These are phyloP conservation scores for Calyptommatus sinebrachiatus DNA, from an alignment of 2,113 vertebrate species.

Conservation along the genomic window DNA sequence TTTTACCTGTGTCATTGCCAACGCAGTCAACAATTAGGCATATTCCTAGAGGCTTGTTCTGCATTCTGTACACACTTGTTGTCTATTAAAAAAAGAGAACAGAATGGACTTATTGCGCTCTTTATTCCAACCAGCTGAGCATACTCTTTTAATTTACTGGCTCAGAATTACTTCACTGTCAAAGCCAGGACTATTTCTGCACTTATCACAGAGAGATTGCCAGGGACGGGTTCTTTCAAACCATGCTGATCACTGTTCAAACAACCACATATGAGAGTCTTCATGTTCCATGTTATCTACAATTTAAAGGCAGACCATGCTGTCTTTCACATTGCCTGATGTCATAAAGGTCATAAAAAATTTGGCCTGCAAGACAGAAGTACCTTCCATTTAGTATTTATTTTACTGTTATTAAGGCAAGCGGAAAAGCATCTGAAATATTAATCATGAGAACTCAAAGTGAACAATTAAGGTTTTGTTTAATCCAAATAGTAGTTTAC, in stretches of 20 bases:
- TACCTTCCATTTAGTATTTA: neutral
- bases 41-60: slow-evolving; percentile 76
- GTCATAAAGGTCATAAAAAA: neutral
- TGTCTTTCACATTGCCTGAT: neutral
- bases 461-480: no score
- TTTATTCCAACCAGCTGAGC: neutral
- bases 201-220: neutral
- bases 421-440: no score
- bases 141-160: neutral
- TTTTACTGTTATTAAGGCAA: no score
- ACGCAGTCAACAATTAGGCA: slow-evolving; percentile 93
- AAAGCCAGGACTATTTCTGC: neutral
- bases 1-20: slow-evolving; percentile 84
- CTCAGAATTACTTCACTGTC: neutral
- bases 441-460: no score
- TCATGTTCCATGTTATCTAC: neutral
- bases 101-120: slow-evolving; percentile 1
- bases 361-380: neutral
- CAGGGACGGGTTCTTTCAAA: neutral
- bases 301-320: no score
- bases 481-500: no score
- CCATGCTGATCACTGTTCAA: neutral
- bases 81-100: slow-evolving; percentile 50
- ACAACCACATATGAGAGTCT: neutral
- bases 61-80: slow-evolving; percentile 75